Conservation (phyloP, 2,797 vertebrate genomes). For the Adrianichthys oophorus region DNA sequence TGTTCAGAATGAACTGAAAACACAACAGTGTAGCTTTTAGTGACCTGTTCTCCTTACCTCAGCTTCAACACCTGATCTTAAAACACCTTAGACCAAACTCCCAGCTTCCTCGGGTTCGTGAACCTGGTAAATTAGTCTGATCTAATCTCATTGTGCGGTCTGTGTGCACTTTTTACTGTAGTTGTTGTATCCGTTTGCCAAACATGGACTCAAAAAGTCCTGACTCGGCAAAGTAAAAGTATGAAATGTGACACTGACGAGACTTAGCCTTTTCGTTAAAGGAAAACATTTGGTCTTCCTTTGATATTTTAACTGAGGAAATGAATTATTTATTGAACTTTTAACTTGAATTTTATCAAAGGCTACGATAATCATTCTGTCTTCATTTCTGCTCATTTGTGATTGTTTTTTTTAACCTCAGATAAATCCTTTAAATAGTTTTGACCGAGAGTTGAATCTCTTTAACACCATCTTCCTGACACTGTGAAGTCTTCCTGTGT, state of each 20-base stretch:
- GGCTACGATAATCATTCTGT: constrained; percentile 44
- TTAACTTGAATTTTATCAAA: constrained; percentile 39
- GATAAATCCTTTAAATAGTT: constrained; percentile 13
- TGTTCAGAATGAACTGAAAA: constrained; percentile 27
- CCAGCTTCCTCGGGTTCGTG: constrained; percentile 43
- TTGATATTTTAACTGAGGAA: constrained; percentile 46
- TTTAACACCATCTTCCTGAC: constrained; percentile 10
- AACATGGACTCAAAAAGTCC: constrained; percentile 24
- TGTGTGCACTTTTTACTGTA: constrained; percentile 30
- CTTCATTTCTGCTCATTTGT: constrained; percentile 7
- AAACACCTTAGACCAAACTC: constrained; percentile 49
- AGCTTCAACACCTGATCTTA: constrained; percentile 59
- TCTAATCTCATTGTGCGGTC: constrained; percentile 47
- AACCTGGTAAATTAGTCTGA: constrained; percentile 42
- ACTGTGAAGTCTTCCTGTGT: constrained; percentile 15
- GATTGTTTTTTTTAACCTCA: constrained; percentile 31
- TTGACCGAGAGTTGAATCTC: constrained; percentile 28
- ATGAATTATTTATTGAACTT: constrained; percentile 69
- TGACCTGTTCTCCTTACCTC: constrained; percentile 48
- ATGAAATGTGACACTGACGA: constrained; percentile 31
- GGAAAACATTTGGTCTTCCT: constrained; percentile 40
- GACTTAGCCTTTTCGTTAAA: constrained; percentile 24
- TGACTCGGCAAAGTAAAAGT: constrained; percentile 22
- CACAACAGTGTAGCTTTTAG: constrained; percentile 49
- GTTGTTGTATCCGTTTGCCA: constrained; percentile 56